phyloP scores from a whole-genome alignment of 2,113 vertebrate species.

The Mola mola region DNA sequence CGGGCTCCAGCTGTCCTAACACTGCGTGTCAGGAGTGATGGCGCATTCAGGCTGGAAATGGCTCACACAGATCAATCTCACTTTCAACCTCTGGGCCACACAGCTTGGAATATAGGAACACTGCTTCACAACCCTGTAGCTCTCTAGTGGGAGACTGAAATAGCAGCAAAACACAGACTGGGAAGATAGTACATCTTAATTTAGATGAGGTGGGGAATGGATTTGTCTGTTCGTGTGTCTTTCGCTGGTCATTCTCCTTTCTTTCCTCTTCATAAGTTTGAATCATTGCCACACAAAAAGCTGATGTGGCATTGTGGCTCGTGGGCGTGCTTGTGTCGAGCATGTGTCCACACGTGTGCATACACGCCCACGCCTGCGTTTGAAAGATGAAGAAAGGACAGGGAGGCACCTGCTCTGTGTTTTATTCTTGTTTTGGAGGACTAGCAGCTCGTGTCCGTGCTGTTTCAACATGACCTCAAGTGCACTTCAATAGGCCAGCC shows the following conservation, averaged over 20 bases:
- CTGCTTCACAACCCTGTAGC: slow-evolving; percentile 1
- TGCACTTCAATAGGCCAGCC: slow-evolving; percentile 28
- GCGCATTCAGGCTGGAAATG: slow-evolving; percentile 26
- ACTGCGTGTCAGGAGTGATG: neutral
- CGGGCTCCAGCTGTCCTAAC: slow-evolving; percentile 45
- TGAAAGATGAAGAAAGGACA: slow-evolving; percentile 19
- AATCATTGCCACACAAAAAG: slow-evolving; percentile 68
- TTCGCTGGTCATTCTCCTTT: slow-evolving; percentile 43
- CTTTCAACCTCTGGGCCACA: slow-evolving; percentile 24
- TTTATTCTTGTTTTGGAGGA: slow-evolving; percentile 73
- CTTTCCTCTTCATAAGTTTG: slow-evolving; percentile 57
- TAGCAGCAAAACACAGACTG: slow-evolving; percentile 11
- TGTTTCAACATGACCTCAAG: slow-evolving; percentile 61
- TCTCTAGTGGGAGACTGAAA: slow-evolving; percentile 3
- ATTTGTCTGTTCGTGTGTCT: slow-evolving; percentile 46
- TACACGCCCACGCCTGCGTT: slow-evolving; percentile 27
- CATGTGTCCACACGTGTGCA: neutral
- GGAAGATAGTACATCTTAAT: slow-evolving; percentile 1
- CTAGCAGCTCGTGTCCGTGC: slow-evolving; percentile 34
- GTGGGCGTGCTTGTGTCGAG: neutral
- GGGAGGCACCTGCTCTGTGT: slow-evolving; percentile 22
- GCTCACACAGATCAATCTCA: slow-evolving; percentile 37
- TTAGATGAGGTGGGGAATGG: neutral
- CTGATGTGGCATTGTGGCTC: slow-evolving; percentile 64
- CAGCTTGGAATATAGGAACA: slow-evolving; percentile 2